A percentile compares a stretch with the other conserved stretches of the same genome.
Conservation (phyloP, 2,797 vertebrate species). For the Luscinia luscinia region DNA sequence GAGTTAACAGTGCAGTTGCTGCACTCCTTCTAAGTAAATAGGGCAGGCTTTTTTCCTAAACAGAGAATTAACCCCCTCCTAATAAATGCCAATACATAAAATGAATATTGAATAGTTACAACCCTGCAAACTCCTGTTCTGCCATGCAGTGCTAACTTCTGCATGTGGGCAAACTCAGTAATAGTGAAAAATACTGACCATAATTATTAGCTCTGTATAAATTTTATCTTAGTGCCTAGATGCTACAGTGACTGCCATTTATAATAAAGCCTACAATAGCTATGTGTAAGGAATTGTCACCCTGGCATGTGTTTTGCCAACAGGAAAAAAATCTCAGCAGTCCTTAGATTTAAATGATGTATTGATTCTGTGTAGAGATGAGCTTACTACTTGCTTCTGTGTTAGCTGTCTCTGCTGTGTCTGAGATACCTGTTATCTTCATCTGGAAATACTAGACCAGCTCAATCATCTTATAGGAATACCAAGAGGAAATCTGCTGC, state of each 20-base stretch:
- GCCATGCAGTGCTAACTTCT: not conserved
- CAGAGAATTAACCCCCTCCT: not conserved
- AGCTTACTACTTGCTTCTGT: not conserved
- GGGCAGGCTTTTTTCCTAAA: not conserved
- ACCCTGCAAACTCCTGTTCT: not conserved
- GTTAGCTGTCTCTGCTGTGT: slow-evolving; percentile 6
- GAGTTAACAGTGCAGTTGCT: not conserved
- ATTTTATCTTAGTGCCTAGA: slow-evolving; percentile 62
- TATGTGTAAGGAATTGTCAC: not conserved
- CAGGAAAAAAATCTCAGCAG: not conserved
- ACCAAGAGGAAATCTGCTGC: slow-evolving; percentile 9
- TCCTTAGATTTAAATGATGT: not conserved
- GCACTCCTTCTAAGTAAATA: not conserved
- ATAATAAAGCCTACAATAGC: not conserved
- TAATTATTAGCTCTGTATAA: slow-evolving; percentile 18
- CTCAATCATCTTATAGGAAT: not conserved
- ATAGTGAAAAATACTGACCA: not conserved
- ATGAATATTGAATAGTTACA: not conserved
- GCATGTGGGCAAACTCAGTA: not conserved
- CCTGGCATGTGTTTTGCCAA: not conserved
- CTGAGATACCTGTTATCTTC: not conserved
- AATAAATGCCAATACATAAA: not conserved
- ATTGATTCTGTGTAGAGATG: not conserved
- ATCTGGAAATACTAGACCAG: not conserved
- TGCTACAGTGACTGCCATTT: slow-evolving; percentile 67